These are phyloP conservation scores for Araneus ventricosus DNA, from an alignment of 1,140 invertebrate species.

Conservation along the genomic window DNA sequence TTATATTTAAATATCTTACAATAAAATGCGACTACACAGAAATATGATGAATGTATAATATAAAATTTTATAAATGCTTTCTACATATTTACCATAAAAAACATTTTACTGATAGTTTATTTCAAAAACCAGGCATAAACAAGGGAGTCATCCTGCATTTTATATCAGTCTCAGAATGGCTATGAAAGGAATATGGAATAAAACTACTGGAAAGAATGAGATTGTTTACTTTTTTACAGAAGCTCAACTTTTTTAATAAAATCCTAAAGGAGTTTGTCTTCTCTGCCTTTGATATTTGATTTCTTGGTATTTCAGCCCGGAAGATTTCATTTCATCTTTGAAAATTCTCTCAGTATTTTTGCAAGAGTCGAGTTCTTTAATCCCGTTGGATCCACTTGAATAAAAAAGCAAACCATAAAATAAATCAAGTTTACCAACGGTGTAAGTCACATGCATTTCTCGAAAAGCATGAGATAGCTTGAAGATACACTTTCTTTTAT, in stretches of 20 bases:
- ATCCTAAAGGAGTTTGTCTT: neutral
- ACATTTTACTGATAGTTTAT: neutral
- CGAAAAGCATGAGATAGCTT: too few relatives aligned
- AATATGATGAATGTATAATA: too few relatives aligned
- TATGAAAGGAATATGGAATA: neutral
- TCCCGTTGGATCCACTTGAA: neutral
- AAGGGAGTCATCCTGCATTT: neutral
- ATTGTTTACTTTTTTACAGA: constrained; percentile 21
- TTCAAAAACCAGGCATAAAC: neutral
- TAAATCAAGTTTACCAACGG: neutral
- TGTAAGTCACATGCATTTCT: neutral
- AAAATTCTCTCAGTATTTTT: constrained; percentile 9
- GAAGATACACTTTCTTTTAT: too few relatives aligned
- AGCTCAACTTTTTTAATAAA: constrained; percentile 9
- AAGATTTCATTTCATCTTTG: constrained; percentile 20
- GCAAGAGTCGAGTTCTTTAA: neutral
- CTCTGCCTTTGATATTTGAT: neutral
- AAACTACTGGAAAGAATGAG: neutral
- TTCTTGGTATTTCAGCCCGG: neutral
- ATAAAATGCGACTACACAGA: too few relatives aligned
- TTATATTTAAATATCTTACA: too few relatives aligned
- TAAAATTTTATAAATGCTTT: too few relatives aligned
- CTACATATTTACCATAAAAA: too few relatives aligned
- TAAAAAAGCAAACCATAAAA: neutral
- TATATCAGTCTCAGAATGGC: neutral